These are phyloP conservation scores for Bombus vancouverensis DNA, from an alignment of 1,140 invertebrate species.

Conservation along the genomic window DNA sequence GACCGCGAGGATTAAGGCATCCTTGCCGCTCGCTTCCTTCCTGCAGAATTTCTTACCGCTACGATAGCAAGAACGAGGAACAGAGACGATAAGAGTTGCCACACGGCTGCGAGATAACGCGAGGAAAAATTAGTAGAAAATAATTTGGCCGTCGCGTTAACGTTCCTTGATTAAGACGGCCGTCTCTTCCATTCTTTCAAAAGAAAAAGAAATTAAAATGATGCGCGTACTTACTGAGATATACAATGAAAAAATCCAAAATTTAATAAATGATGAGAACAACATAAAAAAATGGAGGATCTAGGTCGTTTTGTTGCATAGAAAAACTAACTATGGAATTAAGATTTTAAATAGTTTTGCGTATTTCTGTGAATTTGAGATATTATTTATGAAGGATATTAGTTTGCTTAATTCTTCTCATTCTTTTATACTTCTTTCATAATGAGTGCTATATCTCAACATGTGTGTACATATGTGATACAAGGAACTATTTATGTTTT, in stretches of 20 bases:
- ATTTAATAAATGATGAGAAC: neutral
- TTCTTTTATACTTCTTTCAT: no score
- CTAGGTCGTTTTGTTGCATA: no score
- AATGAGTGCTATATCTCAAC: no score
- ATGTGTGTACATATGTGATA: no score
- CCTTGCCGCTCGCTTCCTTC: constrained; percentile 43
- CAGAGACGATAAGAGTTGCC: constrained; percentile 10
- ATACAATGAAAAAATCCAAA: neutral
- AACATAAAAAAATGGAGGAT: neutral
- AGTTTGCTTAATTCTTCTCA: no score
- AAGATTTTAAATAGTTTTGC: no score
- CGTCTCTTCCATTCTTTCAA: neutral
- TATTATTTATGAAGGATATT: no score
- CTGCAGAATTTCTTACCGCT: constrained; percentile 36
- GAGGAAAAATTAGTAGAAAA: constrained; percentile 31
- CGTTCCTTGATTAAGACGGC: constrained; percentile 11
- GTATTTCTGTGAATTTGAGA: no score
- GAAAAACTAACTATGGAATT: no score
- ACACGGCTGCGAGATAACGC: neutral
- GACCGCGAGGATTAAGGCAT: constrained; percentile 76
- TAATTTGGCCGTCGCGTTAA: constrained; percentile 39
- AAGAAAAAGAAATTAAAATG: neutral
- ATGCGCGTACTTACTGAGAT: neutral
- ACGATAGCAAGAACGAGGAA: constrained; percentile 5
- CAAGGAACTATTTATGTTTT: no score